Percentiles rank a stretch among this genome's conserved stretches.
These are phyloP conservation scores for Panurus biarmicus DNA, from an alignment of 2,113 vertebrate genomes.

Conservation along the genomic window DNA sequence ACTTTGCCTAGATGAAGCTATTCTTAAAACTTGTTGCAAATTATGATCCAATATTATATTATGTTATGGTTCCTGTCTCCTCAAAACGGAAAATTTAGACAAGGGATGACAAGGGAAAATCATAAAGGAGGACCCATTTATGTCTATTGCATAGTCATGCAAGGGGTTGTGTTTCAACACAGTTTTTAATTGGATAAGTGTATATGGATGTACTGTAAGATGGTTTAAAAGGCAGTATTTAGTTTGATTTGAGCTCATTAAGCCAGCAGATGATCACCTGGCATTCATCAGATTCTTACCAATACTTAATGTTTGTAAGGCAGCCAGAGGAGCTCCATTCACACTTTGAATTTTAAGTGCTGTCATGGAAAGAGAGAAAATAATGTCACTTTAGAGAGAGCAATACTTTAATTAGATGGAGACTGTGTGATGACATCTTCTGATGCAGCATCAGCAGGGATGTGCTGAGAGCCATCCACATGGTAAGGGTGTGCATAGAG, in stretches of 20 bases:
- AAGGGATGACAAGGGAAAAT: not conserved
- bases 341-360: not conserved
- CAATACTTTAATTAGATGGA: not conserved
- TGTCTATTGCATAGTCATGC: not conserved
- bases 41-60: not conserved
- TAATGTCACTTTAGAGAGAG: not conserved
- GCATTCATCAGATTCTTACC: not conserved
- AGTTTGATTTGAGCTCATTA: not conserved
- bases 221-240: not conserved
- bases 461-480: not conserved
- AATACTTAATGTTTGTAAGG: not conserved
- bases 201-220: not conserved
- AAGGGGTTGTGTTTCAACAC: not conserved
- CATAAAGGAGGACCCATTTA: not conserved
- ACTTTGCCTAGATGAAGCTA: not conserved
- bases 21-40: not conserved
- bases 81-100: not conserved
- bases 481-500: not conserved
- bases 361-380: not conserved
- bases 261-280: not conserved
- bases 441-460: not conserved
- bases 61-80: not conserved
- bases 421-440: not conserved
- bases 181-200: not conserved
- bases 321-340: not conserved